Conservation (phyloP, 2,797 vertebrate species). For the Notoglanidium macrostoma region DNA sequence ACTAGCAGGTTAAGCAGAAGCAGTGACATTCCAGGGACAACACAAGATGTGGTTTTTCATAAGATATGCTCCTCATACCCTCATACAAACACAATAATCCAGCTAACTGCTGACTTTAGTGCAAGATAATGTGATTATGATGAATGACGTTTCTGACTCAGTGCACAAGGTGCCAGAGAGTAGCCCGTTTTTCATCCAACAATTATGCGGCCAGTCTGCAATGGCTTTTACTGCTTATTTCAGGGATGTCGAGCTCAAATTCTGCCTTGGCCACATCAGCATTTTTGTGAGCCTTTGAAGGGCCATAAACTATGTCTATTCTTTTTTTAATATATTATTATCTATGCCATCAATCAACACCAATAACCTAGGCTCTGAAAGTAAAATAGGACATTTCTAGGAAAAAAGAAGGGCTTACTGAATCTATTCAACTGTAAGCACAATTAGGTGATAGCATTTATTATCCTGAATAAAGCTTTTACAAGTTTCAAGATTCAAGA, state of each 20-base stretch:
- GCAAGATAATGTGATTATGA: slow-evolving; percentile 10
- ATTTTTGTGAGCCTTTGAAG: background rate
- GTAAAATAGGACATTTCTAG: background rate
- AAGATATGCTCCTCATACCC: background rate
- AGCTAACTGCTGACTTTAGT: background rate
- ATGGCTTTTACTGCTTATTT: slow-evolving; percentile 2
- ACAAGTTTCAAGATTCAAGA: no score
- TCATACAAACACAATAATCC: background rate
- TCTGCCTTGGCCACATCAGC: background rate
- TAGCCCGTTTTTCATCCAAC: slow-evolving; percentile 11
- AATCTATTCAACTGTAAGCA: background rate
- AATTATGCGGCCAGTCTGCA: background rate
- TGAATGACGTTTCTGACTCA: slow-evolving; percentile 9
- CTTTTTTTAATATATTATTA: slow-evolving; percentile 6
- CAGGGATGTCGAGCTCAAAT: slow-evolving; percentile 8
- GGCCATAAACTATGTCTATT: background rate
- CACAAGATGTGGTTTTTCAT: background rate
- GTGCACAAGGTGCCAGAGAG: slow-evolving; percentile 19
- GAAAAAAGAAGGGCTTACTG: background rate
- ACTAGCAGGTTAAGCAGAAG: background rate
- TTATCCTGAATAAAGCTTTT: background rate
- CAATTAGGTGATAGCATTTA: background rate
- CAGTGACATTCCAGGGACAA: background rate
- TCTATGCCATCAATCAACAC: background rate
- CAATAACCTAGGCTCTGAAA: background rate